These are phyloP conservation scores for Prionailurus viverrinus DNA, from an alignment of 2,113 vertebrate species.

Conservation along the genomic window DNA sequence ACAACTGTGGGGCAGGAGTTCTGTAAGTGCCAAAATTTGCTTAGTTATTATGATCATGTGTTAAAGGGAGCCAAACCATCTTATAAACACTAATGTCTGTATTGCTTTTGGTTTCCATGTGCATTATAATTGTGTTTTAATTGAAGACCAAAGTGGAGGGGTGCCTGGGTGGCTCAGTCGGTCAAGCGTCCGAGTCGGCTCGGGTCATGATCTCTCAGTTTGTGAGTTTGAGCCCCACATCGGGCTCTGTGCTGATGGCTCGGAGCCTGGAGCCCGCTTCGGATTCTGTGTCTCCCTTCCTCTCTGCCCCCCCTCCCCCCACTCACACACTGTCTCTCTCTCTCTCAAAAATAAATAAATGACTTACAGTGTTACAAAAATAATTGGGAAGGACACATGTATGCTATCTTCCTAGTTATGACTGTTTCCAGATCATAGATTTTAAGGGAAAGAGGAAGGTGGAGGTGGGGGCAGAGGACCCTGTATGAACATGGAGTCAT, in stretches of 20 bases:
- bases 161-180: constrained; percentile 14
- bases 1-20: constrained; percentile 40
- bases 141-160: constrained; percentile 69
- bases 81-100: constrained; percentile 53
- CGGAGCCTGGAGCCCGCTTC: too few species aligned
- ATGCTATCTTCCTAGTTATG: neutral
- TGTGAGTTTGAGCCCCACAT: too few species aligned
- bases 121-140: constrained; percentile 75
- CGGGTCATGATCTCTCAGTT: too few species aligned
- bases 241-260: too few species aligned
- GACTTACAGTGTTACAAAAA: constrained; percentile 7
- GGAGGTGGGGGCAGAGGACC: rapidly evolving
- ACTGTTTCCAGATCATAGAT: constrained; percentile 10
- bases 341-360: neutral
- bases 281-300: too few species aligned
- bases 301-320: too few species aligned
- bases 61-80: constrained; percentile 32
- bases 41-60: constrained; percentile 61
- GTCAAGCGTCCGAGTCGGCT: neutral
- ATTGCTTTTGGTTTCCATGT: constrained; percentile 54
- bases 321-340: too few species aligned
- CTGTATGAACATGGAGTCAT: neutral
- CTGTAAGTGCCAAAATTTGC: constrained; percentile 57
- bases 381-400: neutral
- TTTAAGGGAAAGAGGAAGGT: neutral